A percentile compares a stretch with the other conserved stretches of the same genome.
These are phyloP conservation scores for Hartigia nigra DNA, from an alignment of 2,888 invertebrate species.

Conservation along the genomic window DNA sequence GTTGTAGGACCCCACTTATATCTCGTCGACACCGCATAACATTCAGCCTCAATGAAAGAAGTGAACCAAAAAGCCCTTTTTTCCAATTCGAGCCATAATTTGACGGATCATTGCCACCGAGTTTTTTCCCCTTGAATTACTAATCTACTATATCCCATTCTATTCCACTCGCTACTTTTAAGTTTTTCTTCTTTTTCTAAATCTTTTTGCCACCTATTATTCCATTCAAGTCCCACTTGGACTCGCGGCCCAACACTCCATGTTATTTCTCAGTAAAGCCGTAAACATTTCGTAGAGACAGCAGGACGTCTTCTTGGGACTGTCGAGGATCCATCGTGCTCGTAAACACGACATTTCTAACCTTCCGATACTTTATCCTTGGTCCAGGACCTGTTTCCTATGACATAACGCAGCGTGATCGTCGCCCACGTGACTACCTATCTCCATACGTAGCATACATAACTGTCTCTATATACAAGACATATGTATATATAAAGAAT, in stretches of 20 bases:
- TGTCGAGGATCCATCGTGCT: not conserved
- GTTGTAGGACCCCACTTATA: not conserved
- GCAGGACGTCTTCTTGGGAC: slow-evolving; percentile 5
- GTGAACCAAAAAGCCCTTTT: not conserved
- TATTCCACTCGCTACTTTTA: not conserved
- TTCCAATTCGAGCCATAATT: not conserved
- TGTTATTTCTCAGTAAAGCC: not conserved
- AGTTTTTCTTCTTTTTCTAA: not conserved
- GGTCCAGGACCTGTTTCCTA: slow-evolving; percentile 3
- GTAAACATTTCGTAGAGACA: not conserved
- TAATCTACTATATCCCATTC: not conserved
- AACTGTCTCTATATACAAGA: slow-evolving; percentile 30
- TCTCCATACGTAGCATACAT: not conserved
- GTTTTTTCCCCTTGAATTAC: not conserved
- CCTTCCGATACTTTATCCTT: not conserved
- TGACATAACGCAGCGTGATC: slow-evolving; percentile 8
- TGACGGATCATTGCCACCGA: not conserved
- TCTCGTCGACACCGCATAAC: not conserved
- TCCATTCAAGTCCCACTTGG: not conserved
- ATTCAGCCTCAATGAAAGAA: not conserved
- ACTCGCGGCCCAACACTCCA: not conserved
- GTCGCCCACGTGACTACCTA: slow-evolving; percentile 1
- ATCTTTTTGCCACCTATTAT: not conserved
- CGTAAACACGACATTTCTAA: not conserved
- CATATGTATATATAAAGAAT: not conserved